Evolutionary conservation across 2,888 invertebrate genomes (phyloP).

Genomic region (Synanthedon andrenaeformis): DNA sequence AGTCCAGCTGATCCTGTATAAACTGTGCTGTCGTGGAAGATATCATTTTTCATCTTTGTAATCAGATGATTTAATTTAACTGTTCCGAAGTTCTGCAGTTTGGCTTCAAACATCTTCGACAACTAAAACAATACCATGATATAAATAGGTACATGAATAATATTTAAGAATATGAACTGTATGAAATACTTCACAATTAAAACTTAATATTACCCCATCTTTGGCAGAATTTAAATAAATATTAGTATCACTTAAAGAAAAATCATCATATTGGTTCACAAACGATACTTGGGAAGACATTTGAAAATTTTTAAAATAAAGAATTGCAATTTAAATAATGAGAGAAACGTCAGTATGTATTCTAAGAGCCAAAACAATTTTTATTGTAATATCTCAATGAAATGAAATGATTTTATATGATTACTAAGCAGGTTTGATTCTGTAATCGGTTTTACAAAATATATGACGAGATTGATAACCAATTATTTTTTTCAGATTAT

Average conservation of each 20-base stretch:
- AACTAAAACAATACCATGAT: slow-evolving; percentile 41
- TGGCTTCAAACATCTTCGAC: slow-evolving; percentile 48
- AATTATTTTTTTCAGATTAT: no score
- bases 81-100: slow-evolving; percentile 45
- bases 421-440: no score
- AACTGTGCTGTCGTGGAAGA: slow-evolving; percentile 72
- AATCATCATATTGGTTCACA: slow-evolving; percentile 62
- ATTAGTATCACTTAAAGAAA: slow-evolving; percentile 27
- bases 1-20: slow-evolving; percentile 84
- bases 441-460: no score
- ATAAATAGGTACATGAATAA: no score
- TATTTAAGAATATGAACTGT: no score
- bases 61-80: slow-evolving; percentile 44
- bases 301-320: not conserved
- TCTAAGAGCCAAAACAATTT: no score
- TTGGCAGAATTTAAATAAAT: slow-evolving; percentile 23
- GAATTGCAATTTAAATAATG: no score
- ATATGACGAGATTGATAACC: no score
- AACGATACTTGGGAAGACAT: slow-evolving; percentile 43
- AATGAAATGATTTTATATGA: no score
- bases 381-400: no score
- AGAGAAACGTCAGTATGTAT: no score
- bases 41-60: slow-evolving; percentile 47
- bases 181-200: no score
- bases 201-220: not conserved